Evolutionary conservation across 1,140 invertebrate species (phyloP).

Genomic region (Brachionus rotundiformis): DNA sequence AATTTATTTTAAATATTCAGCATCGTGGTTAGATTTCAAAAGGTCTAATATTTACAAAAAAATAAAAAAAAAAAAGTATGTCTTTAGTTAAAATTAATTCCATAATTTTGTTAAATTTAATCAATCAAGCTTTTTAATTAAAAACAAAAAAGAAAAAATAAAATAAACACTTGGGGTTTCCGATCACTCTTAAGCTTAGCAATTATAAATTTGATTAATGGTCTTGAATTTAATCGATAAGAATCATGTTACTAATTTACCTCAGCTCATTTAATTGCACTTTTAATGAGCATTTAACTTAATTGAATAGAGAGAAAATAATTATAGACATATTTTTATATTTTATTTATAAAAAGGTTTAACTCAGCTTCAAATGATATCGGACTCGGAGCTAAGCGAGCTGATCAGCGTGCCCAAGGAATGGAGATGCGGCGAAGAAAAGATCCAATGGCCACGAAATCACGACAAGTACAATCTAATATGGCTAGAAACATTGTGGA

Average conservation of each 20-base stretch:
- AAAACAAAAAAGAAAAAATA: background rate
- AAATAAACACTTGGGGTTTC: background rate
- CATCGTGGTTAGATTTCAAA: no score
- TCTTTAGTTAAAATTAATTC: no score
- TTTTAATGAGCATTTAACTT: background rate
- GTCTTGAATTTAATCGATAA: background rate
- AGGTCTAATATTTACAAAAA: no score
- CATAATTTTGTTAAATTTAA: background rate
- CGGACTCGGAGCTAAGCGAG: conserved; percentile 37
- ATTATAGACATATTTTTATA: background rate
- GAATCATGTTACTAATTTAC: conserved; percentile 2
- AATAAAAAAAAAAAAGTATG: no score
- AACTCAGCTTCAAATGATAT: conserved; percentile 51
- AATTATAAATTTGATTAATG: conserved; percentile 1
- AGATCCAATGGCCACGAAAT: conserved; percentile 24
- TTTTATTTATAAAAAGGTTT: background rate
- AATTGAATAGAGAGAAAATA: background rate
- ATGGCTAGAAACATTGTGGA: conserved; percentile 48
- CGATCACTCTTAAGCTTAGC: background rate
- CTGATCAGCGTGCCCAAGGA: conserved; percentile 49
- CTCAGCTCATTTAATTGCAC: background rate
- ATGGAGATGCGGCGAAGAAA: conserved; percentile 37
- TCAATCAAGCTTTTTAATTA: conserved; percentile 12
- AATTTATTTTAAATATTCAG: no score
- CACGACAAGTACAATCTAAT: conserved; percentile 37